Percentiles rank a stretch among this genome's conserved stretches.
These are phyloP conservation scores for Ageneiosus marmoratus DNA, from an alignment of 2,113 vertebrate genomes.

Conservation along the genomic window DNA sequence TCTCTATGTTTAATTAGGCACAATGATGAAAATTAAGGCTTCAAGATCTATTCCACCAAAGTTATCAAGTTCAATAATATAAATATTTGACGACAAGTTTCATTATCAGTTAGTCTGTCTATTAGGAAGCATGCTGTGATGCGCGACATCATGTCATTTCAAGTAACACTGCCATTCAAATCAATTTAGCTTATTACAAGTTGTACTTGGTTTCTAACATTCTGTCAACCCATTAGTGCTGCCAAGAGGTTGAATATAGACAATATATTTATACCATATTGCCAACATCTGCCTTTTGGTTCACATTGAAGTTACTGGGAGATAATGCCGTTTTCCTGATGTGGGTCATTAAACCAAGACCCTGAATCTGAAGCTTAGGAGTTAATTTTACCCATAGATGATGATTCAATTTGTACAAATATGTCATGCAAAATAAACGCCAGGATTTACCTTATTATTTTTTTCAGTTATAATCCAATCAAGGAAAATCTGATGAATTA, in stretches of 20 bases:
- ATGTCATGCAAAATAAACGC: not conserved
- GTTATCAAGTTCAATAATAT: not conserved
- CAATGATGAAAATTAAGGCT: not conserved
- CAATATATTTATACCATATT: not conserved
- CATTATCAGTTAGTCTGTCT: not conserved
- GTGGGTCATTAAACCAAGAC: not conserved
- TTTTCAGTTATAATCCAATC: not conserved
- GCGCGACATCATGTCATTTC: not conserved
- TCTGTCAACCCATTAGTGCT: not conserved
- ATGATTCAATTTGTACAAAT: not conserved
- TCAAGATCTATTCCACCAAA: not conserved
- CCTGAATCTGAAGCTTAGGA: no score
- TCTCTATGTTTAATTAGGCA: not conserved
- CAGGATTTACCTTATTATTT: no score
- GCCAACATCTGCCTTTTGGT: no score
- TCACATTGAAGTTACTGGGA: not conserved
- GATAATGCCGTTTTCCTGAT: not conserved
- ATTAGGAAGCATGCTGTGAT: not conserved
- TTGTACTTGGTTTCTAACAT: not conserved
- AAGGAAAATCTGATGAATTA: not conserved
- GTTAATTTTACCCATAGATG: not conserved
- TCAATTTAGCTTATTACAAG: not conserved
- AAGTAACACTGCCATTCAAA: not conserved
- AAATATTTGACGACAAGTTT: not conserved
- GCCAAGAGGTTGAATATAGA: not conserved